These are phyloP conservation scores for Polylopha cassiicola DNA, from an alignment of 2,888 invertebrate species.

Conservation along the genomic window DNA sequence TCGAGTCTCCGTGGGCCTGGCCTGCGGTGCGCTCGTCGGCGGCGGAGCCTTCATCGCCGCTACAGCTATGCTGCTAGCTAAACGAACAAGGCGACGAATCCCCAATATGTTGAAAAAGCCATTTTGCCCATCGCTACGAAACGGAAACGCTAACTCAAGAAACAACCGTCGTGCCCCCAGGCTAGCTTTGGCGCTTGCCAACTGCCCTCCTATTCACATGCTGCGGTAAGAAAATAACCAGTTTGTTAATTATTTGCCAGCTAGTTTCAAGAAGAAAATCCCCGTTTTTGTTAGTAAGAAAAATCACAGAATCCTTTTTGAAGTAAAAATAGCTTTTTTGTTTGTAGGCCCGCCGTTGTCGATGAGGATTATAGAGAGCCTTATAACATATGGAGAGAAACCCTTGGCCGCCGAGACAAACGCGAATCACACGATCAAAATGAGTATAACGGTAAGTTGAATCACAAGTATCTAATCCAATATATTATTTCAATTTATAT, in stretches of 20 bases:
- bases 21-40: conserved; percentile 66
- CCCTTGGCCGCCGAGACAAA: conserved; percentile 64
- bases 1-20: conserved; percentile 62
- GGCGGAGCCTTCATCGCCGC: conserved; percentile 77
- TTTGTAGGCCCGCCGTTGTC: conserved; percentile 63
- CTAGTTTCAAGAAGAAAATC: too few species aligned
- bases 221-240: conserved; percentile 42
- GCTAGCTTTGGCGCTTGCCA: conserved; percentile 61
- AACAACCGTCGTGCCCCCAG: conserved; percentile 69
- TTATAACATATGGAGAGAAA: conserved; percentile 71
- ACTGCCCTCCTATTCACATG: conserved; percentile 70
- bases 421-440: conserved; percentile 59
- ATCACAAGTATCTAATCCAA: conserved; percentile 6
- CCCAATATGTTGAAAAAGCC: conserved; percentile 68
- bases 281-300: too few species aligned
- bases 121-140: conserved; percentile 62
- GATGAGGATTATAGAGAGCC: conserved; percentile 71
- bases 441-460: conserved; percentile 62
- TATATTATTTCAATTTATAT: neutral
- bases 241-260: conserved; percentile 1
- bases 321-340: conserved; percentile 23
- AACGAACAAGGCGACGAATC: conserved; percentile 56
- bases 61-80: conserved; percentile 81
- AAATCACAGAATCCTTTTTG: neutral
- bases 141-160: conserved; percentile 48